phyloP scores from a whole-genome alignment of 1,140 invertebrate genomes.

The Palaemon carinicauda region DNA sequence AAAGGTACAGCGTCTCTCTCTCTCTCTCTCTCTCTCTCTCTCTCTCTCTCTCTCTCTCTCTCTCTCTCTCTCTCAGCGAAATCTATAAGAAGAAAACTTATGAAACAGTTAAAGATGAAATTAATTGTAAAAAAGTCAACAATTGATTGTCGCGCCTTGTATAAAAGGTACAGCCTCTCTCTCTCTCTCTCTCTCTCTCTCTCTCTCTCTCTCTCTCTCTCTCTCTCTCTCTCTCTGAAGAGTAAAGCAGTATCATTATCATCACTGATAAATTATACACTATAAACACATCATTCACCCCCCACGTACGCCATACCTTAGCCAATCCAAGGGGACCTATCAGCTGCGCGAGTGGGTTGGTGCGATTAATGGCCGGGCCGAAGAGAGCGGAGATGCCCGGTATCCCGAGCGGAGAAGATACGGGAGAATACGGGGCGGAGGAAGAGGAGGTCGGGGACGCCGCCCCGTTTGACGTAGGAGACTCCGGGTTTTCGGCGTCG shows the following conservation, averaged over 20 bases:
- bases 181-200: background rate
- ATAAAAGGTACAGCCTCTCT: too few species aligned
- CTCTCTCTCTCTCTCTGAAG: background rate
- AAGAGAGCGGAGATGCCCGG: conserved; percentile 51
- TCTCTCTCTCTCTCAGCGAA: too few species aligned
- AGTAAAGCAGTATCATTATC: background rate
- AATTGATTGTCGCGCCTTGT: too few species aligned
- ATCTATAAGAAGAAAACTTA: too few species aligned
- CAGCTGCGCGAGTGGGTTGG: conserved; percentile 12
- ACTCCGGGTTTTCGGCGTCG: background rate
- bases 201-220: too few species aligned
- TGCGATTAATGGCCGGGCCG: background rate
- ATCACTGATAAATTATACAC: too few species aligned
- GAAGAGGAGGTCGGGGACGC: background rate
- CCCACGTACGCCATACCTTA: background rate
- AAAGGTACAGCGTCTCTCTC: too few species aligned
- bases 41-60: too few species aligned
- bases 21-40: too few species aligned
- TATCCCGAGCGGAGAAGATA: conserved; percentile 35
- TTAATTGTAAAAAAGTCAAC: too few species aligned
- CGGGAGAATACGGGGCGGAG: background rate
- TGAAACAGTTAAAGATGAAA: too few species aligned
- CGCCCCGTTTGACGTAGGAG: background rate
- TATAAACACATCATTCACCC: background rate
- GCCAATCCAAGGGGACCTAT: conserved; percentile 26